phyloP scores from a whole-genome alignment of 2,797 vertebrate species.

The Sebastiscus albofasciatus region DNA sequence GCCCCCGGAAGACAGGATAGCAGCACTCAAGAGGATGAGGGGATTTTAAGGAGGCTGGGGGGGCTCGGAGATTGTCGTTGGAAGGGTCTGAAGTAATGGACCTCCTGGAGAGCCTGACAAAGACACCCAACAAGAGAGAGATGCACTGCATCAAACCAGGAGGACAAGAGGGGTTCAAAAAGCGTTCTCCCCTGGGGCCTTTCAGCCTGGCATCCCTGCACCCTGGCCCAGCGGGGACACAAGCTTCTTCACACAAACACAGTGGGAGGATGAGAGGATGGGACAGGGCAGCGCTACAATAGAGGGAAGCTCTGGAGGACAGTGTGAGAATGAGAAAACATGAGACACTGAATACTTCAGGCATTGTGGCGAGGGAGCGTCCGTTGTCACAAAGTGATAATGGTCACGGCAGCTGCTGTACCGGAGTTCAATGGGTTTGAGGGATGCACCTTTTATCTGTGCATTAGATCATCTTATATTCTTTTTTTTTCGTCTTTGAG shows the following conservation, averaged over 20 bases:
- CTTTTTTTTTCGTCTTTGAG: background rate
- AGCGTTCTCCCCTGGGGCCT: slow-evolving; percentile 68
- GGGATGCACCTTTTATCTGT: background rate
- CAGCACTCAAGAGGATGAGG: slow-evolving; percentile 50
- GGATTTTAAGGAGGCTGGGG: slow-evolving; percentile 54
- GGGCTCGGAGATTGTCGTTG: slow-evolving; percentile 73
- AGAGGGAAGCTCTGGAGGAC: slow-evolving; percentile 65
- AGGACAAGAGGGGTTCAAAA: slow-evolving; percentile 80
- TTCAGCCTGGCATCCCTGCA: slow-evolving; percentile 72
- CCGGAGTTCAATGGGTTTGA: slow-evolving; percentile 42
- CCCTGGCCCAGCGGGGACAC: slow-evolving; percentile 73
- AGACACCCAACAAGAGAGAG: slow-evolving; percentile 75
- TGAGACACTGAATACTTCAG: slow-evolving; percentile 55
- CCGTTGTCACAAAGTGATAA: slow-evolving; percentile 68
- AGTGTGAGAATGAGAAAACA: slow-evolving; percentile 75
- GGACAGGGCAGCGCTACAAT: slow-evolving; percentile 65
- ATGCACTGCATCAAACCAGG: slow-evolving; percentile 80
- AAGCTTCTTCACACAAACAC: slow-evolving; percentile 74
- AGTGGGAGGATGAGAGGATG: slow-evolving; percentile 80
- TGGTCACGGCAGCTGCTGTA: slow-evolving; percentile 64
- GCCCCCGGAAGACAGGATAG: slow-evolving; percentile 50
- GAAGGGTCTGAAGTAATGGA: slow-evolving; percentile 75
- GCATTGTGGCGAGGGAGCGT: slow-evolving; percentile 64
- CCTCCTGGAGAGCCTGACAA: slow-evolving; percentile 75
- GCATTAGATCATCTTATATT: background rate